Evolutionary conservation across 1,140 invertebrate genomes (phyloP), one percentile per base, ranked within the genome.

Genomic region (Aethina tumida): DNA sequence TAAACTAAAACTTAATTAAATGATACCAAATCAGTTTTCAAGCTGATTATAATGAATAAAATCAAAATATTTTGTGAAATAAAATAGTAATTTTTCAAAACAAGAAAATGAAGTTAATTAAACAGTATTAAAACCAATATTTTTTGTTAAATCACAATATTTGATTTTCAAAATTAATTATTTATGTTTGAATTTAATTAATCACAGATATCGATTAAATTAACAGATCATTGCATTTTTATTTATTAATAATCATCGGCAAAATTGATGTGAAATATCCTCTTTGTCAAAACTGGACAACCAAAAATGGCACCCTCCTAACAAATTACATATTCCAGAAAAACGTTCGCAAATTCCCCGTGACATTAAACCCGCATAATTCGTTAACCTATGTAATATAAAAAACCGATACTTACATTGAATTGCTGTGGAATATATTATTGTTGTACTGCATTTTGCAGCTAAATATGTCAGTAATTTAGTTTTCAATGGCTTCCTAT

Each of bases 381-480:
- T 9, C 7, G 12, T 28, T 15, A 28, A 6, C 7, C 7, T 13
- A 13, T 28, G 12, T 10, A 13, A 13, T 0, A 28, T 13, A 21
- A 35, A 19, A 20, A 5, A 18, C 26, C 10, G 25, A 5, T 45
- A 55, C 52, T 55, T 50, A 55, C 52, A 55, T 43, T 41, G 51
- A 43, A 28, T 49, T 49, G 38, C 52, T 58, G 26, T 55, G 50
- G 43, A 50, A 59, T 39, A 56, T 55, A 48, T n/a, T n/a, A n/a
- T 59, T 59, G 33, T 55, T 55, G 37, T 59, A 59, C 52, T 59
- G 57, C 57, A 59, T 59, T 33, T 38, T 53, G 48, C 47, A 51
- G 50, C 36, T 20, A 41, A 49, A 29, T 46, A 38, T 52, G 47
- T 42, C 45, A 50, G 40, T 41, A 43, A 41, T 46, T 47, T 41